Evolutionary conservation across 2,797 vertebrate species (phyloP).

Genomic region (Danio aesculapii): DNA sequence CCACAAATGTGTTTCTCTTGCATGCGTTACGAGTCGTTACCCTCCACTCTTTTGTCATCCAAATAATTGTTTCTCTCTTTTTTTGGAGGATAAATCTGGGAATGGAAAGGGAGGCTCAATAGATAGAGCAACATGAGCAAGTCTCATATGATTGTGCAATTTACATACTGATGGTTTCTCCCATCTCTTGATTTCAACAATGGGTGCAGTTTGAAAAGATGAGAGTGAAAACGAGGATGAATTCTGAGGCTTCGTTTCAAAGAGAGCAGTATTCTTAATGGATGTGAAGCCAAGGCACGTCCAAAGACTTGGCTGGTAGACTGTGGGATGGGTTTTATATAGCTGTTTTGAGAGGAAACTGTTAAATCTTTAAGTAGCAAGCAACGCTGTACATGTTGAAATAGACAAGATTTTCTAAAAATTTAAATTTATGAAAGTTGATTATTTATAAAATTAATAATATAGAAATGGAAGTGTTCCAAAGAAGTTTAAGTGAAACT

Average conservation of each 20-base stretch:
- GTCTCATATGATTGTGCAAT: constrained; percentile 73
- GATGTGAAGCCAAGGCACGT: constrained; percentile 69
- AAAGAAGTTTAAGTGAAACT: not conserved
- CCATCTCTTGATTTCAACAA: constrained; percentile 67
- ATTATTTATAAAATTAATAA: too few species aligned
- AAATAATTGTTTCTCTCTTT: constrained; percentile 89
- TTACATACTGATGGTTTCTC: constrained; percentile 74
- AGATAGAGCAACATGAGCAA: constrained; percentile 73
- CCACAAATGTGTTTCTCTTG: constrained; percentile 88
- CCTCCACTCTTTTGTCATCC: constrained; percentile 77
- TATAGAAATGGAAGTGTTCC: not conserved
- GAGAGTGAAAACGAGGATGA: constrained; percentile 77
- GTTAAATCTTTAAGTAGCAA: not conserved
- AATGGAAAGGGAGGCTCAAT: constrained; percentile 66
- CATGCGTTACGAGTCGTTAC: constrained; percentile 80
- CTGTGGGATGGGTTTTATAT: not conserved
- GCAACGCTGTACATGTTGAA: not conserved
- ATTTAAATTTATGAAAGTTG: not conserved
- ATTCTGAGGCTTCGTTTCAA: constrained; percentile 63
- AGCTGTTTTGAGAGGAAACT: constrained; percentile 9
- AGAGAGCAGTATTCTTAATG: constrained; percentile 49
- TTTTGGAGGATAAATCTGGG: constrained; percentile 78
- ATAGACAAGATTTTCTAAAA: not conserved
- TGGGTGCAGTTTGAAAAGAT: constrained; percentile 74
- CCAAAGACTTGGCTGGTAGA: constrained; percentile 59